A percentile compares a stretch with the other conserved stretches of the same genome.
Conservation (phyloP, 2,888 invertebrate genomes). For the Chironomus tentans region DNA sequence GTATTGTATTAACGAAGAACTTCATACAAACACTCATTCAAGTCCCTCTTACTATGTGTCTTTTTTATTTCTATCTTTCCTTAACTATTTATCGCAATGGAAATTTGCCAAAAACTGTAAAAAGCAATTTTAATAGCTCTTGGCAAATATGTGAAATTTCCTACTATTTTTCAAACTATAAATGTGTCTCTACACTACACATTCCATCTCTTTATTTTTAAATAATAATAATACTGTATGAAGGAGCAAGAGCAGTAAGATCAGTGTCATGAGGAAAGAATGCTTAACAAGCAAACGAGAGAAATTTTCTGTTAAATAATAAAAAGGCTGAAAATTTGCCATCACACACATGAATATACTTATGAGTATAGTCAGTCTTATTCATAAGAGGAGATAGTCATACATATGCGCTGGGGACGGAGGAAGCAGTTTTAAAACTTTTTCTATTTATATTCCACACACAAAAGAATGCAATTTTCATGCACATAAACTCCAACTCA, state of each 20-base stretch:
- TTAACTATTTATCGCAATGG: background rate
- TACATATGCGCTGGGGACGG: too few species aligned
- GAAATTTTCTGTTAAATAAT: background rate
- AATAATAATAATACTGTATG: background rate
- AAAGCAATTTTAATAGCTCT: conserved; percentile 3
- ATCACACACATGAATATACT: background rate
- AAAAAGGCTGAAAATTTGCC: background rate
- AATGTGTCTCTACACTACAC: background rate
- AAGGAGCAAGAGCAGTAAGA: background rate
- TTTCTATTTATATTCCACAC: background rate
- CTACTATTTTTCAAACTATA: background rate
- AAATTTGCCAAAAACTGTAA: conserved; percentile 3
- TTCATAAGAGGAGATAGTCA: too few species aligned
- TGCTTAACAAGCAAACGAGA: background rate
- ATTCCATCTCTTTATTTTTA: too few species aligned
- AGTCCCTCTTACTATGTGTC: too few species aligned
- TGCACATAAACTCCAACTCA: background rate
- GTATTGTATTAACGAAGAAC: too few species aligned
- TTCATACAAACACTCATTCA: too few species aligned
- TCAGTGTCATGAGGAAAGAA: background rate
- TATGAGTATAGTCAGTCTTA: too few species aligned
- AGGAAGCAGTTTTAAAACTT: background rate
- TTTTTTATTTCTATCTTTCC: too few species aligned
- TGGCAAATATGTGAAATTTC: conserved; percentile 4
- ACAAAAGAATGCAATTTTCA: background rate